Evolutionary conservation across 2,113 vertebrate genomes (phyloP).

Genomic region (Mastomys coucha): DNA sequence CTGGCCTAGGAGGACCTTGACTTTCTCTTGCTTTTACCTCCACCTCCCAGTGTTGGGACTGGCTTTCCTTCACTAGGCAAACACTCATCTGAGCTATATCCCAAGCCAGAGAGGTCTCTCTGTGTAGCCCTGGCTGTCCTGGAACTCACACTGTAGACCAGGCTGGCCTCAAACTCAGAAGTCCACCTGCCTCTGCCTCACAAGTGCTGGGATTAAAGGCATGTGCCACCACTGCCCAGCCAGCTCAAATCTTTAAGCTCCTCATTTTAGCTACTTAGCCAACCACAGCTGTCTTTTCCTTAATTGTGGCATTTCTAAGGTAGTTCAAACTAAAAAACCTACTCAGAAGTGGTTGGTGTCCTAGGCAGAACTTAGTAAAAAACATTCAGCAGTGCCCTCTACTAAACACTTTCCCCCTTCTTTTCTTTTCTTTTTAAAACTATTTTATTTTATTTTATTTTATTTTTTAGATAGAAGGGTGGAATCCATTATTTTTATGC

Average conservation of each 20-base stretch:
- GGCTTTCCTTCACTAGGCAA: not conserved
- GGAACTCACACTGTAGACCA: too few species aligned
- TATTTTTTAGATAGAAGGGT: too few species aligned
- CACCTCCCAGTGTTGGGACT: not conserved
- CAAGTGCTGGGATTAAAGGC: too few species aligned
- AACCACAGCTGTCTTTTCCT: not conserved
- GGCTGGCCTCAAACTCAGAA: too few species aligned
- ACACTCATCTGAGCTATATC: not conserved
- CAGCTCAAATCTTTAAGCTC: conserved; percentile 3
- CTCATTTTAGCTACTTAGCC: not conserved
- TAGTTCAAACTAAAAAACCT: conserved; percentile 9
- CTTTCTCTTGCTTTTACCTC: not conserved
- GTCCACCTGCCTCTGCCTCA: too few species aligned
- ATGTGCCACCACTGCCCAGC: too few species aligned
- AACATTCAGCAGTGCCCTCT: not conserved
- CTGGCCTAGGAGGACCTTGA: not conserved
- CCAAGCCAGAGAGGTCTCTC: not conserved
- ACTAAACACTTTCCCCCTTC: not conserved
- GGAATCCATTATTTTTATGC: not conserved
- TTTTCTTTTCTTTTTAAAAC: too few species aligned
- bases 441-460: too few species aligned
- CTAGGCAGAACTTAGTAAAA: not conserved
- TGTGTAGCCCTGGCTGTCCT: too few species aligned
- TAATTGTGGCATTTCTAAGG: not conserved
- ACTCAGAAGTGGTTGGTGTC: not conserved